phyloP scores from a whole-genome alignment of 2,888 invertebrate species.

The Oligia latruncula region DNA sequence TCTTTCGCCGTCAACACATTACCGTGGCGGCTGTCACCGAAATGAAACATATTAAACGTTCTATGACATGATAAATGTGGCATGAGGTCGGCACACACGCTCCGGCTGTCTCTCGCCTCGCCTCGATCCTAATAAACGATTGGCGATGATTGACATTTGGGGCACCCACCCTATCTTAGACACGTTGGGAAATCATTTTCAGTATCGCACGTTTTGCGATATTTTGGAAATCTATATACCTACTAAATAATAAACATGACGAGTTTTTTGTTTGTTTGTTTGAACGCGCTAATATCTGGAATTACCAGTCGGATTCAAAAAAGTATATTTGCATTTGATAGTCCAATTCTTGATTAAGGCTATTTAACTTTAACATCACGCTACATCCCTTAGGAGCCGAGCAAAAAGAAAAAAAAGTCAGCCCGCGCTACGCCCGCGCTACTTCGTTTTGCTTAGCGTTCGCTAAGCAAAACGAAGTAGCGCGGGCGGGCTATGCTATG shows the following conservation, averaged over 20 bases:
- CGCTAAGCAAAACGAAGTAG: neutral
- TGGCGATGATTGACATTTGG: conserved; percentile 85
- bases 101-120: conserved; percentile 73
- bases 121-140: conserved; percentile 86
- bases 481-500: neutral
- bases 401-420: neutral
- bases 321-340: too few species aligned
- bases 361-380: neutral
- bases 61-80: conserved; percentile 87
- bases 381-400: neutral
- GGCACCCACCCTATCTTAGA: conserved; percentile 60
- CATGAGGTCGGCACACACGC: conserved; percentile 76
- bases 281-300: neutral
- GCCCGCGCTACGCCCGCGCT: too few species aligned
- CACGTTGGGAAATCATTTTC: conserved; percentile 70
- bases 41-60: conserved; percentile 88
- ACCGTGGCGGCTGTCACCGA: conserved; percentile 82
- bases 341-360: too few species aligned
- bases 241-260: neutral
- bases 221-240: neutral
- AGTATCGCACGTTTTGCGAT: conserved; percentile 8
- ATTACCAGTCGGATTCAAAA: neutral
- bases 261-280: neutral
- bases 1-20: conserved; percentile 73
- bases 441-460: too few species aligned